Base-by-base conservation (phyloP, 2,113 vertebrate species). In the Trogon surrucura region DNA sequence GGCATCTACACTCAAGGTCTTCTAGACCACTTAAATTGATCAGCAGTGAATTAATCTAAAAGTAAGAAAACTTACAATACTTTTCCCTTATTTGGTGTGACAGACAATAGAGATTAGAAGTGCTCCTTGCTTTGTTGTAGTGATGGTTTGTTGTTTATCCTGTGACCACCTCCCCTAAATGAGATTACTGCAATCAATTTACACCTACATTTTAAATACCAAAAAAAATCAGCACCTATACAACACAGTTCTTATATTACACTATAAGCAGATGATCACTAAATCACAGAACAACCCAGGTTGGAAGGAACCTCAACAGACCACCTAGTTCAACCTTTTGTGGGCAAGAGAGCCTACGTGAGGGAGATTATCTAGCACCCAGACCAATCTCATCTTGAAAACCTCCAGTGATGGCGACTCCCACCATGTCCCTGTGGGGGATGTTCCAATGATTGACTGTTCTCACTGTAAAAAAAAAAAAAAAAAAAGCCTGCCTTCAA, bases 221-320 rank as follows among this genome's bases (percentile, higher is more conserved):
- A 74, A 71, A 78, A 3, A 0, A 14, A 26, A 44, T 34, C 56
- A 70, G 13, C 12, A 57, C 5, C 45, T 45, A 18, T 36, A 74
- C 17, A 15, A 53, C 22, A 61, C 16, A 32, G 11, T 15, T 30
- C 2, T 29, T 72, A 60, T 2, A 0, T 73, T 54, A 23, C 10
- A 32, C 16, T 60, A 29, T 5, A 80, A 67, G 7, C 27, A 62
- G 11, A 44, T 19, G 8, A 86, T 56, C 11, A 25, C 16, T 50
- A 67, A 45, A 67, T 25, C 22, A n/a, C 0, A 9, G 36, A 75
- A 47, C 0, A 58, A 14, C 11, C 15, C 15, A 57, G 7, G 21
- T 26, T 32, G 25, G 44, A 82, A 86, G 15, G 6, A 13, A 56
- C 3, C 15, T 22, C 6, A 2, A 74, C 88, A 69, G 2, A 61